Evolutionary conservation across 2,113 vertebrate species (phyloP), one percentile per base, ranked within the genome.

Genomic region (Myrmophylax atrothorax): DNA sequence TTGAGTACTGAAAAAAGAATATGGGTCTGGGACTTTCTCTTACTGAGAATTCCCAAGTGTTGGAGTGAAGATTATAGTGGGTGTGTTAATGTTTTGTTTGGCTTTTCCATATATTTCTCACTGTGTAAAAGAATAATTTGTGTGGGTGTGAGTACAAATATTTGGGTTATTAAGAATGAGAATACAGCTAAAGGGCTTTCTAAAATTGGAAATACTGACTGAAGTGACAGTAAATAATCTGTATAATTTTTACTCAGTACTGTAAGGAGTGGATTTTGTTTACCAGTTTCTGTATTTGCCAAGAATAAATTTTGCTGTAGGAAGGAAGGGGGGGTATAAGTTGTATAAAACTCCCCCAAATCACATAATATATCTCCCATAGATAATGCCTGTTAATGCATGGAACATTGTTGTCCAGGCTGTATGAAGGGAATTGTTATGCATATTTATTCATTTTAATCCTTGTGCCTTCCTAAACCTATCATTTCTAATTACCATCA

Each of bases 301-400:
- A 74, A 42, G 22, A 63, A 49, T n/a, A 24, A 4, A n/a, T 66
- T 73, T 80, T 68, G 19, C 18, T 78, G 18, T 18, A 40, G 5
- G 11, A 14, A 37, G 3, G 4, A 8, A 4, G 14, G 2, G 18
- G 3, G 14, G 7, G 2, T 1, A 23, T 42, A 46, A 70, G 0
- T 25, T 31, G 5, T 8, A 47, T 75, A 33, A 75, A 67, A 13
- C 0, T 1, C 6, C 52, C 1, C 7, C 42, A 42, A 18, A 29
- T 4, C 16, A 31, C 18, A 25, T 3, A 81, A 3, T 5, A 7
- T 44, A 28, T 38, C 3, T 86, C 31, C 11, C 22, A 56, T 69
- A 62, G 10, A 4, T 46, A 58, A 70, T 68, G 8, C 20, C n/a
- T 74, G 10, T 7, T 84, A 87, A 84, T 17, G 6, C 12, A 58